A percentile compares a stretch with the other conserved stretches of the same genome.
phyloP scores from a whole-genome alignment of 1,140 invertebrate genomes.

The Leptinotarsa lineolata region DNA sequence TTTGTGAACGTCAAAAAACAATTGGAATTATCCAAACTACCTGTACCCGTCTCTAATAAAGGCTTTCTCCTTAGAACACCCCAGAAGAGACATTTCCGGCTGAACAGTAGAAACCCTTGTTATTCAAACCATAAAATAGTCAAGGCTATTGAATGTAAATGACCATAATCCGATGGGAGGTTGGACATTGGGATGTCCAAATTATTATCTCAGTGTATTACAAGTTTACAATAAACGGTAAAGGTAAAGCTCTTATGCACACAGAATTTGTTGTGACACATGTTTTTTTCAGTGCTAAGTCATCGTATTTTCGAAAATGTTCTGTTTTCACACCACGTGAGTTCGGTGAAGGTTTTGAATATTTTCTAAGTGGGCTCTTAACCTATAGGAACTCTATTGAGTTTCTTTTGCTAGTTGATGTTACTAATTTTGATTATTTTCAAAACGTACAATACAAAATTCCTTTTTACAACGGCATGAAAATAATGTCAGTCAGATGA shows the following conservation, averaged over 20 bases:
- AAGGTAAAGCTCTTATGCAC: not conserved
- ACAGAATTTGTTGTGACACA: not conserved
- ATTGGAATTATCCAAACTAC: not conserved
- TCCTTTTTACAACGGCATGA: too few species aligned
- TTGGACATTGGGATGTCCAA: not conserved
- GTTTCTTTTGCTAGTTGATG: too few species aligned
- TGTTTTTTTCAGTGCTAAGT: not conserved
- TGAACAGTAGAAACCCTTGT: not conserved
- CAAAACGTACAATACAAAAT: too few species aligned
- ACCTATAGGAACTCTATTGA: too few species aligned
- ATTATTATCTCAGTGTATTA: slow-evolving; percentile 3
- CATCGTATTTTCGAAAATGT: too few species aligned
- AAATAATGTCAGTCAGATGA: too few species aligned
- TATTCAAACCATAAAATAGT: slow-evolving; percentile 3
- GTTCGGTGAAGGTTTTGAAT: too few species aligned
- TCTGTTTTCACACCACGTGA: too few species aligned
- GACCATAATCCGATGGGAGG: slow-evolving; percentile 7
- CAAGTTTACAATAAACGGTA: not conserved
- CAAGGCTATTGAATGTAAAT: slow-evolving; percentile 3
- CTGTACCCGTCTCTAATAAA: not conserved
- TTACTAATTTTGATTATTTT: too few species aligned
- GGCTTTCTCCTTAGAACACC: not conserved
- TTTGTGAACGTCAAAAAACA: not conserved
- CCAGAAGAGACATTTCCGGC: not conserved
- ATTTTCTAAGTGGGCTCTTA: too few species aligned